Conservation (phyloP, 2,113 vertebrate species). For the Ailurus styani region DNA sequence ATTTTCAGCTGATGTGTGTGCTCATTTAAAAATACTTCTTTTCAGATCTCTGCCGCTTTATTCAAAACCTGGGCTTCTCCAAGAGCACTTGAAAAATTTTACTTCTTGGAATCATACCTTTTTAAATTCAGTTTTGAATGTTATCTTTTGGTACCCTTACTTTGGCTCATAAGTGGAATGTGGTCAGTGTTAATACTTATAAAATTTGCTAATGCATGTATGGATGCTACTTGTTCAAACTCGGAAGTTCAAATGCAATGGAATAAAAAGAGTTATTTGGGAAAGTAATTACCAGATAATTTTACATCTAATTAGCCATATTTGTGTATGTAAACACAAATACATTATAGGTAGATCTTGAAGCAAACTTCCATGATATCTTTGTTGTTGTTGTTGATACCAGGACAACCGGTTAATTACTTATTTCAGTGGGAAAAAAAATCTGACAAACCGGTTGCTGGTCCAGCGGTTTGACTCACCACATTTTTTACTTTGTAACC, state of each 20-base stretch:
- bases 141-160: conserved; percentile 14
- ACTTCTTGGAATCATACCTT: conserved; percentile 33
- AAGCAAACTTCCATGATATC: conserved; percentile 40
- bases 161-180: conserved; percentile 9
- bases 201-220: neutral
- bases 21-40: conserved; percentile 56
- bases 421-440: neutral
- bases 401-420: conserved; percentile 5
- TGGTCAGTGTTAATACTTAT: neutral
- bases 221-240: neutral
- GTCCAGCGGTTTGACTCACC: neutral
- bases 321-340: conserved; percentile 44
- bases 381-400: conserved; percentile 28
- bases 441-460: neutral
- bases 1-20: conserved; percentile 46
- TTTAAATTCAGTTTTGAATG: conserved; percentile 7
- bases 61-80: conserved; percentile 32
- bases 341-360: conserved; percentile 47
- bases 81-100: conserved; percentile 28
- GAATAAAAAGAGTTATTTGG: conserved; percentile 56
- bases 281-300: conserved; percentile 49
- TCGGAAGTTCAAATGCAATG: conserved; percentile 37
- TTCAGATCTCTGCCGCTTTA: conserved; percentile 50
- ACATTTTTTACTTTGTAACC: neutral
- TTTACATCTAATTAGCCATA: conserved; percentile 50